Conservation (phyloP, 2,888 invertebrate species). For the Hemistola chrysoprasaria region DNA sequence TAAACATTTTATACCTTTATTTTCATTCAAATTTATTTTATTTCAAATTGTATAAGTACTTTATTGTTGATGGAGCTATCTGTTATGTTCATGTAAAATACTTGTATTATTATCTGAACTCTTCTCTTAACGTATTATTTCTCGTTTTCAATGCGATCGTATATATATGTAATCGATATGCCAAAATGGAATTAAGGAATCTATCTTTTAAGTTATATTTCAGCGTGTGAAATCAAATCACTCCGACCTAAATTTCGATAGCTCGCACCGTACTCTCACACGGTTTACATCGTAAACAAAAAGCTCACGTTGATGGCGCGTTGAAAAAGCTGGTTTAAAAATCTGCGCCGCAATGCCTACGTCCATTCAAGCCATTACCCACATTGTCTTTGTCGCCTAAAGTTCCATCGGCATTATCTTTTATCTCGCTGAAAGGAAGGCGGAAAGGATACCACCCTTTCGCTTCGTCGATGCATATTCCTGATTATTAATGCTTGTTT, state of each 20-base stretch:
- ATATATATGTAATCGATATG: too few species aligned
- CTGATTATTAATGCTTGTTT: constrained; percentile 79
- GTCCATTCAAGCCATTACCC: constrained; percentile 50
- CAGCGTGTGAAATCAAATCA: constrained; percentile 16
- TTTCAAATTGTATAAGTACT: too few species aligned
- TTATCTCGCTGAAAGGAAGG: constrained; percentile 54
- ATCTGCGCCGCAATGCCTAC: constrained; percentile 34
- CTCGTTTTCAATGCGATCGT: too few species aligned
- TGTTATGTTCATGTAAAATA: too few species aligned
- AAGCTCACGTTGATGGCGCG: constrained; percentile 4
- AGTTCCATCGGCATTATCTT: constrained; percentile 63
- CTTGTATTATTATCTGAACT: too few species aligned
- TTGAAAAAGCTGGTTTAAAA: constrained; percentile 16
- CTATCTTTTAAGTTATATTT: too few species aligned
- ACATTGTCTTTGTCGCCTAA: constrained; percentile 59
- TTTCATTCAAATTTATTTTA: too few species aligned
- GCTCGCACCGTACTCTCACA: constrained; percentile 7
- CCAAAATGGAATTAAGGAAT: too few species aligned
- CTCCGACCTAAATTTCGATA: constrained; percentile 13
- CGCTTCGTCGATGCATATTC: constrained; percentile 71
- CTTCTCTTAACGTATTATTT: too few species aligned
- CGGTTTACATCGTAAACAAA: constrained; percentile 23
- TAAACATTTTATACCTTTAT: not conserved
- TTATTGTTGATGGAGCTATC: too few species aligned
- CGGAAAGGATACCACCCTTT: constrained; percentile 45